A percentile compares a stretch with the other conserved stretches of the same genome.
Conservation (phyloP, 2,113 vertebrate species). For the Lepus europaeus region DNA sequence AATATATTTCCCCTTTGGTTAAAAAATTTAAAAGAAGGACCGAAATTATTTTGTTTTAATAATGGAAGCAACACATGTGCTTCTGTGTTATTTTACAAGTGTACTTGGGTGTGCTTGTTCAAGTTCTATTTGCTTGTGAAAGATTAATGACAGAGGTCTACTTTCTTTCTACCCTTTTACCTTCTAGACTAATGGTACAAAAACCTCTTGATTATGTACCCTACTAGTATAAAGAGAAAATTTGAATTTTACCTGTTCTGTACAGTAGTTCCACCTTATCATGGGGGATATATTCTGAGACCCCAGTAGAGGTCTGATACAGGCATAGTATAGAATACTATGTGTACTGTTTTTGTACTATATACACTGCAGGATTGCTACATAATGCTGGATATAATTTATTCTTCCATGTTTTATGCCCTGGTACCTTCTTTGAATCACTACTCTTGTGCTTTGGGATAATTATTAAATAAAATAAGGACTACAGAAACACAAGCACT, state of each 20-base stretch:
- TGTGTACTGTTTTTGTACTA: too few relatives aligned
- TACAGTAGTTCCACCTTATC: background rate
- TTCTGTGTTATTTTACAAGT: conserved; percentile 10
- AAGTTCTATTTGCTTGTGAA: conserved; percentile 32
- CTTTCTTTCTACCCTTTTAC: background rate
- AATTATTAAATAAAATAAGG: background rate
- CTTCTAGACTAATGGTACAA: background rate
- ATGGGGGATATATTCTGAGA: background rate
- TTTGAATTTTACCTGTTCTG: background rate
- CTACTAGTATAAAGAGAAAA: background rate
- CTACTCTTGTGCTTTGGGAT: background rate
- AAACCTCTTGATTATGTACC: background rate
- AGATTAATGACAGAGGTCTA: background rate
- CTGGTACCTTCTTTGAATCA: background rate
- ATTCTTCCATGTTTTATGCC: background rate
- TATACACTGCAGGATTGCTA: background rate
- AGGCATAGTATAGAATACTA: background rate
- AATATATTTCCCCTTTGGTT: background rate
- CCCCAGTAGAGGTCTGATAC: background rate
- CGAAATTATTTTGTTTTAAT: conserved; percentile 37
- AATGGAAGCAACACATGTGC: background rate
- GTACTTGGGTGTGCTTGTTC: background rate
- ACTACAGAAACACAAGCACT: background rate
- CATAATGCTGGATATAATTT: background rate
- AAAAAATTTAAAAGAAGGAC: background rate